Percentiles rank a stretch among this genome's conserved stretches.
Conservation (phyloP, 2,888 invertebrate genomes). For the Resseliella maxima region DNA sequence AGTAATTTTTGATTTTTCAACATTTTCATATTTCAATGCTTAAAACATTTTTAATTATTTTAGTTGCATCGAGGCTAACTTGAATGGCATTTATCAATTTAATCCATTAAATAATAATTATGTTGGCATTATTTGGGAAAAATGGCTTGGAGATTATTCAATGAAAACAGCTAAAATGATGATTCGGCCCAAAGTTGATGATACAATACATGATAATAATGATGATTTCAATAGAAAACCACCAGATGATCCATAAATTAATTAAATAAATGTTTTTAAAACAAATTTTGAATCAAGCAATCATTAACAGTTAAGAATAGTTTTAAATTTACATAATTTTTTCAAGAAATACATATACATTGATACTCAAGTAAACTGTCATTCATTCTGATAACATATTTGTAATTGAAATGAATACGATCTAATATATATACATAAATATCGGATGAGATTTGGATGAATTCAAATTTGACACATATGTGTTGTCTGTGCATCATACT, state of each 20-base stretch:
- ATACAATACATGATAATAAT: not conserved
- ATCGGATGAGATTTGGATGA: too few relatives aligned
- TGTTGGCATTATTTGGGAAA: constrained; percentile 72
- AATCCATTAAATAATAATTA: constrained; percentile 68
- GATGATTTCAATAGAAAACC: constrained; percentile 52
- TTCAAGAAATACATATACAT: too few relatives aligned
- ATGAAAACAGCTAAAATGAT: constrained; percentile 69
- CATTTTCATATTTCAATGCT: constrained; percentile 4
- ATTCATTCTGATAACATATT: too few relatives aligned
- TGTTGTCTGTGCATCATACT: too few relatives aligned
- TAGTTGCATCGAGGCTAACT: constrained; percentile 71
- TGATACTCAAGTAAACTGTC: too few relatives aligned
- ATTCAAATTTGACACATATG: too few relatives aligned
- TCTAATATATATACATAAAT: too few relatives aligned
- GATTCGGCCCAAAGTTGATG: constrained; percentile 62
- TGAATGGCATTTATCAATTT: constrained; percentile 70
- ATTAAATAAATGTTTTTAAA: not conserved
- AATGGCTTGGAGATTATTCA: constrained; percentile 71
- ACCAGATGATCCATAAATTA: constrained; percentile 59
- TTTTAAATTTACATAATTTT: too few relatives aligned
- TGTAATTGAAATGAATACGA: too few relatives aligned
- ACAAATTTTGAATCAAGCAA: too few relatives aligned
- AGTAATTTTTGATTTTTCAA: constrained; percentile 63
- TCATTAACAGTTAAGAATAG: too few relatives aligned
- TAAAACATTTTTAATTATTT: constrained; percentile 59